Base-by-base conservation (phyloP, 2,113 vertebrate species). In the Periophthalmus modestus region DNA sequence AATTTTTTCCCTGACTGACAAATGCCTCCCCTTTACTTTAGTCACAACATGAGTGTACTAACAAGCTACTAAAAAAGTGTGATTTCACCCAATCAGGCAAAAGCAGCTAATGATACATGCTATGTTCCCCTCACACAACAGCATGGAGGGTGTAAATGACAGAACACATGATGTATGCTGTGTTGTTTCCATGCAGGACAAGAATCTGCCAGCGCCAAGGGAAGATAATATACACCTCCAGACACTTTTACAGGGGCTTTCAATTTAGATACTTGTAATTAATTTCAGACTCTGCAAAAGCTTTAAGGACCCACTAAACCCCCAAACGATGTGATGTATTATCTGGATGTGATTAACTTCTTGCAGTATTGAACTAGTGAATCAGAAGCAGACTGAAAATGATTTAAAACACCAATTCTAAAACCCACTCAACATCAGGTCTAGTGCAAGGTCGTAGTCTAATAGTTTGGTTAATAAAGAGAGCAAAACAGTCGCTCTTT, bases 101-200 rank as follows among this genome's bases (percentile, higher is more conserved):
- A 65, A 39, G 16, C 62, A n/a, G 34, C 62, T 43, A 65, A 65
- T 65, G 62, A 65, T 34, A 43, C 62, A 39, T 65, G 62, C 34
- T 21, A n/a, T 11, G 34, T 65, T 43, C 12, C 34, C 33, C 62
- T 65, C 62, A 63, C 61, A 65, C 34, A 65, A 65, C 34, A 65
- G 36, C 62, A 39, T 12, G 62, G 9, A 5, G 34, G 19, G 18
- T 65, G 62, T 65, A 67, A 67, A 67, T 67, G 43, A 67, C 18
- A 47, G 6, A 66, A 48, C 21, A 48, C 21, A 67, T 67, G 66
- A 67, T 23, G 7, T 46, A 43, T n/a, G 21, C n/a, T 7, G 19
- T 21, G 39, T 67, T 48, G 66, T 67, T 47, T 47, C 39, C 19
- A 57, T 19, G 78, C 71, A 72, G 78, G 43, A 48, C 65, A 74